Base-by-base conservation (phyloP, 2,888 invertebrate species). In the Hypsopygia costalis region DNA sequence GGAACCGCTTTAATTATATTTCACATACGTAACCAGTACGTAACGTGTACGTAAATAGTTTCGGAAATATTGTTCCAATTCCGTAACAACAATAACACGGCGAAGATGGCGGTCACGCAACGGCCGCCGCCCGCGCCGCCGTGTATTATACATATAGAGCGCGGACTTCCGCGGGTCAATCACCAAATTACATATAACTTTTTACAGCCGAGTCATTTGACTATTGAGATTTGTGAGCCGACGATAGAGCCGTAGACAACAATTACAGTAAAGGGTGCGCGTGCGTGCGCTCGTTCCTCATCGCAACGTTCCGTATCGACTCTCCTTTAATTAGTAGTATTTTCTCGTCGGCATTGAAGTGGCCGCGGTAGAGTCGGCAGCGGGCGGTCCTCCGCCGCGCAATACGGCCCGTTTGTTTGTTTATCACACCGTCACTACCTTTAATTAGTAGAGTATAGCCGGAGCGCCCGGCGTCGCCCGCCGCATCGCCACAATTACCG, bases 351-450 rank as follows among this genome's bases (percentile, higher is more conserved):
- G 21, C 6, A 21, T 21, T 21, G 4, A 21, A 6, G 21, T 6
- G 3, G 21, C 21, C 21, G 21, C 4, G 4, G 21, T 6, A 6
- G 4, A 6, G 25, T 25, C 2, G 25, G 25, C 21, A 6, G 25
- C 25, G 25, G 25, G 8, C 25, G 25, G 25, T 6, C 25, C 25
- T 1, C 3, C 25, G 25, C 25, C 8, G 25, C 21, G n/a, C n/a
- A 7, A 32, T 33, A n/a, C n/a, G 37, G 41, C 37, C 45, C 50
- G 59, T 62, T 55, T 68, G 77, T 74, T 70, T 70, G 74, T 75
- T 69, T 66, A 62, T 64, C 62, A 63, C 44, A 58, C 55, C 55
- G 73, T 78, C 78, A 78, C 70, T 58, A 54, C 52, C 47, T 68
- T 68, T 80, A 76, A 79, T 79, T 71, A 79, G 70, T 49, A 7